Conservation (phyloP, 2,113 vertebrate species). For the Eonycteris spelaea region DNA sequence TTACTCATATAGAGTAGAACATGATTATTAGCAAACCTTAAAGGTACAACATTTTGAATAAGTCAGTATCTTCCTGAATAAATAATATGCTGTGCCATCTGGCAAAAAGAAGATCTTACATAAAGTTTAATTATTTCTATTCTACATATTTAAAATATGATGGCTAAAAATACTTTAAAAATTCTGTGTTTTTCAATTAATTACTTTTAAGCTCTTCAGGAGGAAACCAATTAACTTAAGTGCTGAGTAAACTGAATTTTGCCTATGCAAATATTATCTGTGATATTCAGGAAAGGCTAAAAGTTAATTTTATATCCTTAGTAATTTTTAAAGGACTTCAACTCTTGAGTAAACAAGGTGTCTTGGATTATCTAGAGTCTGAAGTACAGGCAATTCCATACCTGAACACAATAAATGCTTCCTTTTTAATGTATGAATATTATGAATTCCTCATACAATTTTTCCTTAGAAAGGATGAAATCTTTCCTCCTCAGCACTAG, state of each 20-base stretch:
- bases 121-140: not conserved
- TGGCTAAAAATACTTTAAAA: not conserved
- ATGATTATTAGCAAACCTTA: not conserved
- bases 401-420: not conserved
- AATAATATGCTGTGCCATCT: not conserved
- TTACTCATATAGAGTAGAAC: not conserved
- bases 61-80: not conserved
- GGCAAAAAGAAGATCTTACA: not conserved
- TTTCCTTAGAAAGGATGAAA: not conserved
- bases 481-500: not conserved
- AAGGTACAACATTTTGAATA: constrained; percentile 5
- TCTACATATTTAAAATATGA: not conserved
- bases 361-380: not conserved
- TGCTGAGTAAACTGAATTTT: not conserved
- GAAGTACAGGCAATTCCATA: not conserved
- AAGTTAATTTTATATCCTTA: not conserved
- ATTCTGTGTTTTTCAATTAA: not conserved
- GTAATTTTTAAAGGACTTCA: constrained; percentile 3
- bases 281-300: not conserved
- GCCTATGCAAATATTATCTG: not conserved
- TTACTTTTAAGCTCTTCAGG: constrained; percentile 1
- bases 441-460: not conserved
- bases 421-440: not conserved
- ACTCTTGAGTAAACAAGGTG: not conserved
- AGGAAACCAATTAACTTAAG: constrained; percentile 7